Conservation (phyloP, 2,113 vertebrate species). For the Loxodonta africana region DNA sequence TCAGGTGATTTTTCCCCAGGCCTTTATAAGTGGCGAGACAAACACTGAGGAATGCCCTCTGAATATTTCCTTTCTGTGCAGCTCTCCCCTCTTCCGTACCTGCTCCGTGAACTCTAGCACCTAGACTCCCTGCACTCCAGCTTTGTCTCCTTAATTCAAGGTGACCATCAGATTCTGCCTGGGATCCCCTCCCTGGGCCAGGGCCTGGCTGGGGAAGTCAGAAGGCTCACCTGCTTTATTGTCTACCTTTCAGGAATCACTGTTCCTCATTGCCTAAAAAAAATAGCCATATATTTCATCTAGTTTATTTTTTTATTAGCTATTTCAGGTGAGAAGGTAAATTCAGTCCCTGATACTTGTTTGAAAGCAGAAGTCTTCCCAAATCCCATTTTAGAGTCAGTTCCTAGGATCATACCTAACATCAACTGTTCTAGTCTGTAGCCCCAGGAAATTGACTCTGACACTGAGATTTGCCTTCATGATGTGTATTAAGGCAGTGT, state of each 20-base stretch:
- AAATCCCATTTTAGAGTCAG: not conserved
- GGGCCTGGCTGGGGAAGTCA: not conserved
- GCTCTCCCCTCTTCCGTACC: no score
- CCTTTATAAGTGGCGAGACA: not conserved
- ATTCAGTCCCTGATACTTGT: not conserved
- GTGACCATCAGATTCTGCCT: not conserved
- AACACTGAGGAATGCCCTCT: not conserved
- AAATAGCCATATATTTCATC: not conserved
- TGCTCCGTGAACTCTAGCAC: not conserved
- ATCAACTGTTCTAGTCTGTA: not conserved
- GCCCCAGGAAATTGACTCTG: not conserved
- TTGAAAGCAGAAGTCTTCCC: no score
- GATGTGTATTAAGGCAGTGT: not conserved
- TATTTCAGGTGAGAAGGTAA: not conserved
- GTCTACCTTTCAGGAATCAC: not conserved
- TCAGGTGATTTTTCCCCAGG: not conserved
- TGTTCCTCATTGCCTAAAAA: not conserved
- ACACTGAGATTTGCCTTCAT: not conserved
- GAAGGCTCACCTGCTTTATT: not conserved
- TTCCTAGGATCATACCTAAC: not conserved
- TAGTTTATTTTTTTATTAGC: not conserved
- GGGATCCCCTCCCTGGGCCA: not conserved
- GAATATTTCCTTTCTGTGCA: not conserved
- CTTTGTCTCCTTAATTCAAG: not conserved
- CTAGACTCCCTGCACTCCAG: not conserved